Evolutionary conservation across 1,140 invertebrate species (phyloP), one percentile per base, ranked within the genome.

Genomic region (Sycophaga agraensis): DNA sequence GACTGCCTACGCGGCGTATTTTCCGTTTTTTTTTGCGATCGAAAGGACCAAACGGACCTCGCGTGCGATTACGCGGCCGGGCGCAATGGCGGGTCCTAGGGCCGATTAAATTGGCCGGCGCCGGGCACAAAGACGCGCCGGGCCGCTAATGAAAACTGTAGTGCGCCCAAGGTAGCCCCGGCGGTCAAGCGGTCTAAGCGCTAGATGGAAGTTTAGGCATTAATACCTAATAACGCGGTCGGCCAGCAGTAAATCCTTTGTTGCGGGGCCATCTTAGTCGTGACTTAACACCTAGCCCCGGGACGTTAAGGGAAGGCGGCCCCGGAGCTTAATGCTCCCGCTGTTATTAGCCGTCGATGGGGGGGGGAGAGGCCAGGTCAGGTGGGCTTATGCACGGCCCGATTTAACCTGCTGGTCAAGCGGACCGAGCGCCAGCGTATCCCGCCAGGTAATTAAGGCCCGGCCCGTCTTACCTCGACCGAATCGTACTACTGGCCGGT

Each of bases 171-270:
- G 31, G 28, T 50, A 7, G 28, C 12, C 28, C 28, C 48, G 46
- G 17, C 26, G 48, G 48, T 34, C 48, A 34, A 50, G 28, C 48
- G 48, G 2, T 40, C 51, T 39, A 63, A n/a, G n/a, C n/a, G n/a
- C 56, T 63, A 63, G 60, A 56, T 49, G 53, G 24, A 63, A 63
- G 60, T 63, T 63, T 63, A 56, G 39, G 60, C 60, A 63, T 63
- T 63, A 63, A 63, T 63, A 56, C 53, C 45, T 63, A 63, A 63
- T 63, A 63, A 56, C 53, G 60, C 51, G 40, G 28, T 24, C 17
- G 12, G 17, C 39, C 35, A 14, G 11, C 42, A 28, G 39, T 54
- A 61, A 61, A 61, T 61, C 59, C 59, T 61, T 61, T 61, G 59
- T 61, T 61, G 59, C n/a, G n/a, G 59, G 42, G 50, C 42, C 50